phyloP scores from a whole-genome alignment of 2,113 vertebrate genomes.

The Bubo bubo region DNA sequence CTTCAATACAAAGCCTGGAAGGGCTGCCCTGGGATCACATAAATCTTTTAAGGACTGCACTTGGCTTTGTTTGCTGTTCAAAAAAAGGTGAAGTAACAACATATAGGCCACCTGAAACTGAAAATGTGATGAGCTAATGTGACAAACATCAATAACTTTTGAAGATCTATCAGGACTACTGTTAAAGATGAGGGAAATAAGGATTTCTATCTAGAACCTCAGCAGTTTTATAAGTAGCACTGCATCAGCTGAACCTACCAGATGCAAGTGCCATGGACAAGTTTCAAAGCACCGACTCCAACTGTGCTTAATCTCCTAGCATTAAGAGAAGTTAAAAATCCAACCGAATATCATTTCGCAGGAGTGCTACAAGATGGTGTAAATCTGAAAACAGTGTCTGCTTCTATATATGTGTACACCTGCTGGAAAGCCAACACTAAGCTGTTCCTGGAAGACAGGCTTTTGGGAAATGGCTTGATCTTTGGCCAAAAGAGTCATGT shows the following conservation, averaged over 20 bases:
- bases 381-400: not conserved
- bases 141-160: not conserved
- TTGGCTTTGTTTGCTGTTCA: not conserved
- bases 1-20: not conserved
- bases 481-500: not conserved
- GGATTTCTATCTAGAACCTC: not conserved
- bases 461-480: not conserved
- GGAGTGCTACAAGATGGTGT: fast-evolving
- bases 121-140: not conserved
- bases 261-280: not conserved
- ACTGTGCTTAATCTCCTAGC: not conserved
- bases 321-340: not conserved
- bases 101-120: not conserved
- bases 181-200: not conserved
- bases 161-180: not conserved
- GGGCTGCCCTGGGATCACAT: not conserved
- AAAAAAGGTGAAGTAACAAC: not conserved
- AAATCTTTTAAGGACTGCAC: not conserved
- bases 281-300: not conserved
- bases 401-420: not conserved
- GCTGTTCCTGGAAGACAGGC: not conserved
- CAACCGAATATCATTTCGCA: not conserved
- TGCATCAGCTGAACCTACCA: not conserved
- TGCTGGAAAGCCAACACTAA: not conserved
- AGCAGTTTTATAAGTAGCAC: not conserved